Percentiles rank a stretch among this genome's conserved stretches.
phyloP scores from a whole-genome alignment of 2,113 vertebrate genomes.

The Thunnus thynnus region DNA sequence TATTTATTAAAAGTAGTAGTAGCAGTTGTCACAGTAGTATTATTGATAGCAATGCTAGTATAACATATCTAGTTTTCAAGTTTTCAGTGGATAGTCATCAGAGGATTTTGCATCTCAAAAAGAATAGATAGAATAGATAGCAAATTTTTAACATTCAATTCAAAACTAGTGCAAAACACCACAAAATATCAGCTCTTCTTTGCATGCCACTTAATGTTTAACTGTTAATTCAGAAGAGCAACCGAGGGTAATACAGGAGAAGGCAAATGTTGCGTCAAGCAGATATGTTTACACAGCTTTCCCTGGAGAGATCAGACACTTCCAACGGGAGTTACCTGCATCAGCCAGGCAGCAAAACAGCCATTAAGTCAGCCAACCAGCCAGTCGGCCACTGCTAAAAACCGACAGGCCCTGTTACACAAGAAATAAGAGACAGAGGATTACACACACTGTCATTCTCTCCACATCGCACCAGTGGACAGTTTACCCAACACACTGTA shows the following conservation, averaged over 20 bases:
- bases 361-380: conserved; percentile 52
- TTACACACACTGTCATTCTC: conserved; percentile 68
- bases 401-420: conserved; percentile 73
- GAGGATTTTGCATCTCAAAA: not conserved
- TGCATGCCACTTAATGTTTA: conserved; percentile 2
- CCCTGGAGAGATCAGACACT: conserved; percentile 59
- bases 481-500: conserved; percentile 58
- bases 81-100: no score
- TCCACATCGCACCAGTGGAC: conserved; percentile 55
- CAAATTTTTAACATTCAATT: not conserved
- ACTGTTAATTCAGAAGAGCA: conserved; percentile 22
- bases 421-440: conserved; percentile 77
- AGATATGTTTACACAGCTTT: conserved; percentile 66
- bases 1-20: not conserved
- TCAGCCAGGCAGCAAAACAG: conserved; percentile 64
- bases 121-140: not conserved
- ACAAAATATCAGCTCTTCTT: not conserved
- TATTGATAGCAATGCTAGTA: not conserved
- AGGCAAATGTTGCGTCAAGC: conserved; percentile 76
- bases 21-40: not conserved
- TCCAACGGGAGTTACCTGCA: conserved; percentile 70
- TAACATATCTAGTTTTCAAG: not conserved
- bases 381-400: conserved; percentile 44
- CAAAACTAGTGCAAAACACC: not conserved
- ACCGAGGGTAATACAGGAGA: conserved; percentile 29